A percentile compares a stretch with the other conserved stretches of the same genome.
Conservation (phyloP, 2,797 vertebrate genomes). For the Atherinosoma microstoma region DNA sequence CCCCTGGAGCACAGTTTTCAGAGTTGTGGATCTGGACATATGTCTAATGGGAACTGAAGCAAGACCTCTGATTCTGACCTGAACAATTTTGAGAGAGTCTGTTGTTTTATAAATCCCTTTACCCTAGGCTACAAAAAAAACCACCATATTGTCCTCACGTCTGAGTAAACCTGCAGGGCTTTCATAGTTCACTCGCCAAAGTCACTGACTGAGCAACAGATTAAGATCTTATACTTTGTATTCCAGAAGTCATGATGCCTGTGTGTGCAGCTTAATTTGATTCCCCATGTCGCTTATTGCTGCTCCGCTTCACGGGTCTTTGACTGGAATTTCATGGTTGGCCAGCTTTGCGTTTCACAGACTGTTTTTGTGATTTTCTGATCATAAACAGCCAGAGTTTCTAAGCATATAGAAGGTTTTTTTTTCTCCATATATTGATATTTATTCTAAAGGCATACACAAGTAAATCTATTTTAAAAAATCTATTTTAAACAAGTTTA, state of each 20-base stretch:
- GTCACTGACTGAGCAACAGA: slow-evolving; percentile 42
- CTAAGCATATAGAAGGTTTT: slow-evolving; percentile 32
- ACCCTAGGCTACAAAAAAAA: slow-evolving; percentile 34
- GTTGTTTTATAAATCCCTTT: slow-evolving; percentile 36
- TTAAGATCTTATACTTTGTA: slow-evolving; percentile 51
- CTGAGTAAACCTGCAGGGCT: slow-evolving; percentile 31
- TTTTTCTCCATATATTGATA: too few species aligned
- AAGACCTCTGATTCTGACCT: slow-evolving; percentile 22
- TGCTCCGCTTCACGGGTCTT: slow-evolving; percentile 19
- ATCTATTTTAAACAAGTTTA: too few species aligned
- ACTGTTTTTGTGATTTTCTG: slow-evolving; percentile 63
- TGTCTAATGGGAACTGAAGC: slow-evolving; percentile 13
- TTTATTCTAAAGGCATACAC: too few species aligned
- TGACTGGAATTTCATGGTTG: slow-evolving; percentile 47
- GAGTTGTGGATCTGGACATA: slow-evolving; percentile 20
- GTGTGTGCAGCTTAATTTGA: slow-evolving; percentile 42
- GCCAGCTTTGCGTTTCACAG: slow-evolving; percentile 49
- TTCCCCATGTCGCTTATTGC: slow-evolving; percentile 16
- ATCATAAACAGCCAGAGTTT: slow-evolving; percentile 48
- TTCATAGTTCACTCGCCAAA: slow-evolving; percentile 26
- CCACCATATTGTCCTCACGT: slow-evolving; percentile 38
- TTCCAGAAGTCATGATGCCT: slow-evolving; percentile 28
- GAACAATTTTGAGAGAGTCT: slow-evolving; percentile 17
- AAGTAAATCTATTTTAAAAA: too few species aligned
- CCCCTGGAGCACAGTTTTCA: slow-evolving; percentile 23